A percentile compares a stretch with the other conserved stretches of the same genome.
These are phyloP conservation scores for Cremastobaeus sp. DNA, from an alignment of 2,888 invertebrate species.

Conservation along the genomic window DNA sequence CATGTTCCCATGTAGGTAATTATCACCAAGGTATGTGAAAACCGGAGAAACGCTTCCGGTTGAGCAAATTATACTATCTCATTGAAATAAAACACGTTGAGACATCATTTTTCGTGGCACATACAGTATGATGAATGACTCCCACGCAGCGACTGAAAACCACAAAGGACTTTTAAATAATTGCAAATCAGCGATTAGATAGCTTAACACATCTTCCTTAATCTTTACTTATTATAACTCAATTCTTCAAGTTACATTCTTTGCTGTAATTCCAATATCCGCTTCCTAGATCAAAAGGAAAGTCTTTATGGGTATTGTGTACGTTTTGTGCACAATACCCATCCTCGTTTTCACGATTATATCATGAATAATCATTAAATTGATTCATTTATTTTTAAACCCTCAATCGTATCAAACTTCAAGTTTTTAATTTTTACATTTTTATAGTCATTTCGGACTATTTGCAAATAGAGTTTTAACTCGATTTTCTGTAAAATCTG, in stretches of 20 bases:
- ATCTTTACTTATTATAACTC: not conserved
- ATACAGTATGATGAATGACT: slow-evolving; percentile 21
- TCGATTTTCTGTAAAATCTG: too few species aligned
- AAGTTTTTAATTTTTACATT: too few species aligned
- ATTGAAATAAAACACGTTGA: slow-evolving; percentile 52
- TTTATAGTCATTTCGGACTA: too few species aligned
- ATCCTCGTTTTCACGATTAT: too few species aligned
- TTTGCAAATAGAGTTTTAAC: too few species aligned
- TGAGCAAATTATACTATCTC: slow-evolving; percentile 56
- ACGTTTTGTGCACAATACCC: too few species aligned
- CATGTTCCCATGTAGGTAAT: slow-evolving; percentile 73
- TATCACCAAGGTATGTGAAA: slow-evolving; percentile 75
- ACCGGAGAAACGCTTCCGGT: slow-evolving; percentile 76
- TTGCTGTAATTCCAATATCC: too few species aligned
- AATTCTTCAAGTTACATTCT: slow-evolving; percentile 2
- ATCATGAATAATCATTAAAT: too few species aligned
- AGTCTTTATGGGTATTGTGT: not conserved
- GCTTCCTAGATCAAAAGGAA: not conserved
- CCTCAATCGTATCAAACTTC: too few species aligned
- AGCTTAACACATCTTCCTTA: slow-evolving; percentile 1
- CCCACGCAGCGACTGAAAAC: slow-evolving; percentile 5
- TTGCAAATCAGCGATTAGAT: slow-evolving; percentile 1
- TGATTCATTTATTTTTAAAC: too few species aligned
- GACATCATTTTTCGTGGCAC: slow-evolving; percentile 45
- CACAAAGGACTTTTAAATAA: not conserved